Evolutionary conservation across 2,888 invertebrate genomes (phyloP).

Genomic region (Mechanitis messenoides): DNA sequence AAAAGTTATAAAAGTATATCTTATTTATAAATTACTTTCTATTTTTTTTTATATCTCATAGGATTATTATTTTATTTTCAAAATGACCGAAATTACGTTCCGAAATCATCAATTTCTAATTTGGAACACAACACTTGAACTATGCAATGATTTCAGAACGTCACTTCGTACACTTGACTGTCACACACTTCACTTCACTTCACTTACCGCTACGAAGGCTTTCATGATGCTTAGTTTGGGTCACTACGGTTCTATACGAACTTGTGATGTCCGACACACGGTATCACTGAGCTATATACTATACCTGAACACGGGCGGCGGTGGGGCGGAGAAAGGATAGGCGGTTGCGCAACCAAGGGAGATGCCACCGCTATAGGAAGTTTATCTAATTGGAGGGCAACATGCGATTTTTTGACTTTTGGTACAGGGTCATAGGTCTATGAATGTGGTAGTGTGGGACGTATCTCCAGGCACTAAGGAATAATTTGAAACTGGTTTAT

Average conservation of each 20-base stretch:
- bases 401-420: conserved; percentile 47
- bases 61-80: background rate
- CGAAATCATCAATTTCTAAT: conserved; percentile 31
- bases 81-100: conserved; percentile 26
- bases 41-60: background rate
- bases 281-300: conserved; percentile 65
- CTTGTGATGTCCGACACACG: conserved; percentile 60
- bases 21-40: background rate
- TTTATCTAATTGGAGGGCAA: conserved; percentile 65
- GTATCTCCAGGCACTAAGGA: too few relatives aligned
- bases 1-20: background rate
- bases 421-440: conserved; percentile 35
- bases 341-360: conserved; percentile 70
- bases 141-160: conserved; percentile 58
- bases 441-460: background rate
- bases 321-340: conserved; percentile 75
- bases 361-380: conserved; percentile 66
- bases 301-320: conserved; percentile 54
- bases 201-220: conserved; percentile 76
- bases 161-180: conserved; percentile 50
- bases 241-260: conserved; percentile 67
- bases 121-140: conserved; percentile 30
- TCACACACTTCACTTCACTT: conserved; percentile 50
- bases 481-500: too few relatives aligned
- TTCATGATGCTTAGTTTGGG: conserved; percentile 71